phyloP scores from a whole-genome alignment of 1,140 invertebrate species.

The Ceratosolen solmsi region DNA sequence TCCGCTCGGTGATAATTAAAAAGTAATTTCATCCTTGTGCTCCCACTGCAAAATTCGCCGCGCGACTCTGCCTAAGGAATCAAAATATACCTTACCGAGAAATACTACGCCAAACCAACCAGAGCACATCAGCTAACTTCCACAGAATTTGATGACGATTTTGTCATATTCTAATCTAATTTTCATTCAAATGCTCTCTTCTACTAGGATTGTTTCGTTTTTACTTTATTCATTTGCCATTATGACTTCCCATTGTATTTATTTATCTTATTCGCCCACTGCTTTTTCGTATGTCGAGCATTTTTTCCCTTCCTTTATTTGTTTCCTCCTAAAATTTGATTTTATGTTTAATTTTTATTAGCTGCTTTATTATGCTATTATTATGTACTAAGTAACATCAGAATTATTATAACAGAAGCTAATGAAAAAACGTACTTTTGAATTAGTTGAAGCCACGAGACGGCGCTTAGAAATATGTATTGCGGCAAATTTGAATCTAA shows the following conservation, averaged over 20 bases:
- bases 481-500: too few relatives aligned
- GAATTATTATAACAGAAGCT: not conserved
- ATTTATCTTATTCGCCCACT: not conserved
- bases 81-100: slow-evolving; percentile 39
- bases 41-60: slow-evolving; percentile 31
- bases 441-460: too few relatives aligned
- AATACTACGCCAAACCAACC: not conserved
- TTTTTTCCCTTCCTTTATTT: not conserved
- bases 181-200: not conserved
- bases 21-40: slow-evolving; percentile 63
- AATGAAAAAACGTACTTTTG: not conserved
- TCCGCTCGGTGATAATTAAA: slow-evolving; percentile 68
- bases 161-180: slow-evolving; percentile 4
- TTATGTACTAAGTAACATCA: not conserved
- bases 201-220: too few relatives aligned
- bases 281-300: not conserved
- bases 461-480: too few relatives aligned
- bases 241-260: not conserved
- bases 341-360: not conserved
- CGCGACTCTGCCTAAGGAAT: slow-evolving; percentile 28
- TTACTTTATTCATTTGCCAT: not conserved
- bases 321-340: not conserved
- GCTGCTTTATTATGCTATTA: not conserved
- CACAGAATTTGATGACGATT: not conserved
- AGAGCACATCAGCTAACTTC: not conserved